Conservation (phyloP, 2,888 invertebrate species). For the Escarpia spicata region DNA sequence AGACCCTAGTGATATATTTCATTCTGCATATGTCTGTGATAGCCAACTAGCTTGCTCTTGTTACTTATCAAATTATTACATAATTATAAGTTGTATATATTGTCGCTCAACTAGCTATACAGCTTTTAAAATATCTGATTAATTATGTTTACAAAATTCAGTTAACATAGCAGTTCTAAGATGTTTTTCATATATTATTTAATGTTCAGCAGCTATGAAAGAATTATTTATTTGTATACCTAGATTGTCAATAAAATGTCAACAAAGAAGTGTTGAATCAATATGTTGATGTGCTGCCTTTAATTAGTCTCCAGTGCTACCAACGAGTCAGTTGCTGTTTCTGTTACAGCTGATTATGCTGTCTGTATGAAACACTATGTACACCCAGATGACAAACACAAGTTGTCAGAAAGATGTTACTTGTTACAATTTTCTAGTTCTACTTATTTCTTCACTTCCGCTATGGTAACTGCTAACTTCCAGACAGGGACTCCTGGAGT, state of each 20-base stretch:
- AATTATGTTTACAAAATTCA: background rate
- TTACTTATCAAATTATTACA: background rate
- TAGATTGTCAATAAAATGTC: conserved; percentile 2
- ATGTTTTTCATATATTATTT: background rate
- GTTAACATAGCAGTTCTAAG: background rate
- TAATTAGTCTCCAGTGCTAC: background rate
- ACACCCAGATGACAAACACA: background rate
- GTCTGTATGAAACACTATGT: background rate
- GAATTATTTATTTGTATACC: background rate
- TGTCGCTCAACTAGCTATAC: background rate
- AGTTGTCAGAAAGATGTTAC: background rate
- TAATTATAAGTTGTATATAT: background rate
- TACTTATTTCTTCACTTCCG: too few species aligned
- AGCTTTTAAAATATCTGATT: background rate
- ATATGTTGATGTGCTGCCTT: background rate
- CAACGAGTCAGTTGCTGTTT: background rate
- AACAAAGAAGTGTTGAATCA: background rate
- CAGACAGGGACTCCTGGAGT: too few species aligned
- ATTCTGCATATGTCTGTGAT: background rate
- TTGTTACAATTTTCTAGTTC: too few species aligned
- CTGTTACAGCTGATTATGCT: background rate
- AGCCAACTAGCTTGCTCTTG: background rate
- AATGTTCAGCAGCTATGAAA: background rate
- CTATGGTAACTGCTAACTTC: too few species aligned
- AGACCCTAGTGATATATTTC: background rate